Percentiles rank a stretch among this genome's conserved stretches.
Conservation (phyloP, 2,888 invertebrate genomes). For the Volucella zonaria region DNA sequence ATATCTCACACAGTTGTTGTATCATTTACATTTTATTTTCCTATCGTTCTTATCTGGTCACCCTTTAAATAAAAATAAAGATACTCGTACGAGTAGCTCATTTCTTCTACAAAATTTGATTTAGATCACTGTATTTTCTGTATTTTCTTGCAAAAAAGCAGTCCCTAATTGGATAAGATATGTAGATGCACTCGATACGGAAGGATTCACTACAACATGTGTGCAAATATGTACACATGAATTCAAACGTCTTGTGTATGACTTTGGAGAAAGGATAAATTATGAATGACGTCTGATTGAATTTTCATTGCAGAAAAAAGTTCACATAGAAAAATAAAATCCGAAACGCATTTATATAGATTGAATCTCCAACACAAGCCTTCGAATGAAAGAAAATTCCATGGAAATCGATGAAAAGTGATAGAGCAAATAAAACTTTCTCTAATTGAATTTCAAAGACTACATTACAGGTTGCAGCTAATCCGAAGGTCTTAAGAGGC, state of each 20-base stretch:
- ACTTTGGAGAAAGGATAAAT: slow-evolving; percentile 56
- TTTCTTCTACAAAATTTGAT: background rate
- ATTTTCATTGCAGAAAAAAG: slow-evolving; percentile 50
- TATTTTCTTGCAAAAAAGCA: slow-evolving; percentile 9
- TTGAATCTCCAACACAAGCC: slow-evolving; percentile 25
- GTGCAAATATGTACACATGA: background rate
- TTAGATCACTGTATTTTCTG: slow-evolving; percentile 39
- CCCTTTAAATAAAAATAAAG: too few relatives aligned
- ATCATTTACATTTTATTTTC: too few relatives aligned
- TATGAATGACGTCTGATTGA: slow-evolving; percentile 72
- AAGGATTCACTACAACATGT: slow-evolving; percentile 26
- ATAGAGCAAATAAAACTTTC: slow-evolving; percentile 69
- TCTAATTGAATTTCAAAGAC: slow-evolving; percentile 68
- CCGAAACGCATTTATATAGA: slow-evolving; percentile 17
- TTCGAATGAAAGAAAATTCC: slow-evolving; percentile 31
- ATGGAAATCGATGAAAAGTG: slow-evolving; percentile 60
- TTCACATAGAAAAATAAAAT: background rate
- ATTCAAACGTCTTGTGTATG: background rate
- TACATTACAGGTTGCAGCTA: slow-evolving; percentile 36
- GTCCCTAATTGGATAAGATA: slow-evolving; percentile 26
- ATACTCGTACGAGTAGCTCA: too few relatives aligned
- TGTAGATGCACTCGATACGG: slow-evolving; percentile 5
- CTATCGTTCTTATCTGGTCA: too few relatives aligned
- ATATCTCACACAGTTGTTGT: too few relatives aligned
- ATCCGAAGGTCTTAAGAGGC: slow-evolving; percentile 11